A percentile compares a stretch with the other conserved stretches of the same genome.
Evolutionary conservation across 64 coral and sea anemone genomes (phyloP).

Genomic region (Montipora cactus): DNA sequence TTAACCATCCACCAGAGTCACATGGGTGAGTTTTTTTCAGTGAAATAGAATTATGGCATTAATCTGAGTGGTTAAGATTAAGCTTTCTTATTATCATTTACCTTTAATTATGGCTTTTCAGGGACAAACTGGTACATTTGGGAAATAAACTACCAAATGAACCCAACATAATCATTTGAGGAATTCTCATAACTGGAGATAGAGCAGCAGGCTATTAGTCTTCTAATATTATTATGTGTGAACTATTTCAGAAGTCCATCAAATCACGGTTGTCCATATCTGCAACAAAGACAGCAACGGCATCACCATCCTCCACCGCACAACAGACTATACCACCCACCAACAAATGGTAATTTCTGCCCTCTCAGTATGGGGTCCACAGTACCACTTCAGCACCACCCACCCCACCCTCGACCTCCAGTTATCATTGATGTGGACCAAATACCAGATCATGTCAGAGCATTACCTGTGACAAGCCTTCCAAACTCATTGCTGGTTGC

Average conservation of each 20-base stretch:
- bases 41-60: not conserved
- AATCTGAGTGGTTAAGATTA: not conserved
- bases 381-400: constrained; percentile 79
- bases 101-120: too few species aligned
- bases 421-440: constrained; percentile 91
- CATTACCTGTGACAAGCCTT: constrained; percentile 89
- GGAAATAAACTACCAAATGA: too few species aligned
- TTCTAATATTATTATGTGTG: not conserved
- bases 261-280: constrained; percentile 79
- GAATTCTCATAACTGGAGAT: too few species aligned
- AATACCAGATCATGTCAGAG: constrained; percentile 80
- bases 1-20: constrained; percentile 73
- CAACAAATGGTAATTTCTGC: constrained; percentile 69
- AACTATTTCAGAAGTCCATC: not conserved
- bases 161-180: too few species aligned
- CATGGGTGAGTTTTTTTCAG: constrained; percentile 75
- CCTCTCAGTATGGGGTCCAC: constrained; percentile 75
- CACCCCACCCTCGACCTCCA: constrained; percentile 74
- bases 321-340: constrained; percentile 73
- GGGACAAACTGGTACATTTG: too few species aligned
- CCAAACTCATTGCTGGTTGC: constrained; percentile 85
- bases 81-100: too few species aligned
- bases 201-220: not conserved
- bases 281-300: constrained; percentile 57
- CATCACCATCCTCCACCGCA: constrained; percentile 59